phyloP scores from a whole-genome alignment of 2,888 invertebrate species.

The Nephrotoma guestfalica region DNA sequence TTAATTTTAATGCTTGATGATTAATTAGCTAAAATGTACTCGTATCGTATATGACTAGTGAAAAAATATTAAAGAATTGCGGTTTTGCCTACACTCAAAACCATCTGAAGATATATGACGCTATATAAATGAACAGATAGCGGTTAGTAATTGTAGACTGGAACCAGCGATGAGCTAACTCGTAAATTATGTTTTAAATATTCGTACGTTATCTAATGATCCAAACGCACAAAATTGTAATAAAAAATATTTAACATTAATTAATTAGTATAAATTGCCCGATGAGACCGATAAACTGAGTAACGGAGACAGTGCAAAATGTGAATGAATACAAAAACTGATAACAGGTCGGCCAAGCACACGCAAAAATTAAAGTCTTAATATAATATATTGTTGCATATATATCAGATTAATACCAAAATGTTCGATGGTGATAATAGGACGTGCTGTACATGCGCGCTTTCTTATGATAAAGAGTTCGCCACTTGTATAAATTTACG shows the following conservation, averaged over 20 bases:
- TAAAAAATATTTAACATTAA: neutral
- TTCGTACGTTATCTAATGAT: neutral
- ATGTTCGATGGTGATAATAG: neutral
- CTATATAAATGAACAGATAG: neutral
- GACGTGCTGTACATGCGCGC: neutral
- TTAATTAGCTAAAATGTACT: neutral
- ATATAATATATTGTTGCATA: neutral
- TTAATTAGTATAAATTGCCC: neutral
- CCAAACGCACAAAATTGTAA: neutral
- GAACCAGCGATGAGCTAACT: neutral
- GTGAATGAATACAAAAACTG: neutral
- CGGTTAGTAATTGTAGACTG: neutral
- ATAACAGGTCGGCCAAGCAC: neutral
- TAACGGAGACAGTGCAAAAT: neutral
- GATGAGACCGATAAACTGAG: neutral
- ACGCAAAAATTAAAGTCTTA: neutral
- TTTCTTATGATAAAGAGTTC: neutral
- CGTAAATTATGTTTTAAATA: neutral
- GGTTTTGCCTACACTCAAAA: neutral
- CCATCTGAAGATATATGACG: neutral
- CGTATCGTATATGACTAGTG: neutral
- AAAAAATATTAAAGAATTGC: neutral
- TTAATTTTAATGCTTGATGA: neutral
- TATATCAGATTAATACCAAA: neutral
- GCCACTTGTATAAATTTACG: neutral